Evolutionary conservation across 2,888 invertebrate genomes (phyloP), one percentile per base, ranked within the genome.

Genomic region (Ophioninae sp.): DNA sequence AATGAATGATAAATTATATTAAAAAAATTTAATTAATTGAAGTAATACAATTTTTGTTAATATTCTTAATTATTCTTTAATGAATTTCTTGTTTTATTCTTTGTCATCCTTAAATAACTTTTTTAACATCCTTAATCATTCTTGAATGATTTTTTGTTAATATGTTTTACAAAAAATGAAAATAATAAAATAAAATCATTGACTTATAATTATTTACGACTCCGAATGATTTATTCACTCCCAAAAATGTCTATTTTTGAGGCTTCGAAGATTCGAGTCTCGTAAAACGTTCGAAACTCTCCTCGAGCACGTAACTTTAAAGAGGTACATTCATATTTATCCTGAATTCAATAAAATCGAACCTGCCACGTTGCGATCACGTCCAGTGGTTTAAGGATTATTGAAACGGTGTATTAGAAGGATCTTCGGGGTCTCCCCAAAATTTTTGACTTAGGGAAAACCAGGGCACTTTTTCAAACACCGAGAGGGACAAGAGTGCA

Each of bases 391-490:
- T 75, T 68, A 68, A 57, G 79, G 82, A 82, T 82, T 82, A 82
- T 67, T 39, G 65, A 65, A 13, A 21, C n/a, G 57, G 41, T 61
- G 61, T 21, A 64, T 21, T 6, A 17, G 56, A 17, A 41, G 21
- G 23, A 64, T 68, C 69, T 30, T 50, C n/a, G 75, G 76, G 72
- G 37, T 57, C 70, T 61, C 65, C 81, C 84, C 69, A 21, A 50
- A 59, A 70, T 13, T 77, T 77, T 81, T 62, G 72, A 68, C 84
- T 84, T 81, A 75, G 81, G 84, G 70, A 84, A 84, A 84, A 84
- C 81, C 84, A 44, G 84, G 75, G 75, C 75, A 78, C 81, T 75
- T 56, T 37, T 62, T 79, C 61, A 81, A 84, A 78, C 74, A 81
- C n/a, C 21, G 30, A 56, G 30, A 75, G 10, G 61, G 57, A 44